phyloP scores from a whole-genome alignment of 2,888 invertebrate genomes.

The Gastrophysa polygoni region DNA sequence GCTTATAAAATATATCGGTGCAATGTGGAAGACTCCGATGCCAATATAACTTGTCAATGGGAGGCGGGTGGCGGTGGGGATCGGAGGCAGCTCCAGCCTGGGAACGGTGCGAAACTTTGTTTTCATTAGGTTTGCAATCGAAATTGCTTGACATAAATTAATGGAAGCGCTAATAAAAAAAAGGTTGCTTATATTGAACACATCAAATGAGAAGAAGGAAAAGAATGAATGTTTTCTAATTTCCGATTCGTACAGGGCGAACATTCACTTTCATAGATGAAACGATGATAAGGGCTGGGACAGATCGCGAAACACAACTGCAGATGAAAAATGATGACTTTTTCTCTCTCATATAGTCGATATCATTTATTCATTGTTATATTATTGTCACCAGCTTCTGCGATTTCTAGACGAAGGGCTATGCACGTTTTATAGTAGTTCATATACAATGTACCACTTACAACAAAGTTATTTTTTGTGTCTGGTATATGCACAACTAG shows the following conservation, averaged over 20 bases:
- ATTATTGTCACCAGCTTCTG: too few relatives aligned
- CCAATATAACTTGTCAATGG: constrained; percentile 42
- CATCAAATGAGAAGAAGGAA: constrained; percentile 22
- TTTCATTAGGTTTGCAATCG: constrained; percentile 41
- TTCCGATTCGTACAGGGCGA: constrained; percentile 11
- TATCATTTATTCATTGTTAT: too few relatives aligned
- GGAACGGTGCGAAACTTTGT: constrained; percentile 38
- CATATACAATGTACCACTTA: too few relatives aligned
- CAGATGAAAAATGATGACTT: too few relatives aligned
- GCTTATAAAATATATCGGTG: constrained; percentile 49
- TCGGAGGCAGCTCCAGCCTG: constrained; percentile 20
- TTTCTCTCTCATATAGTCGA: too few relatives aligned
- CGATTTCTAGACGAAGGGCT: too few relatives aligned
- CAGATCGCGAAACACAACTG: too few relatives aligned
- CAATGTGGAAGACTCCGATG: constrained; percentile 42
- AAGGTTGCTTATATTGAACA: constrained; percentile 28
- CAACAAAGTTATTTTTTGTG: too few relatives aligned
- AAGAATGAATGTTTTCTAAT: constrained; percentile 21
- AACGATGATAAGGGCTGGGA: too few relatives aligned
- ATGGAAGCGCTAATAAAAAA: constrained; percentile 37
- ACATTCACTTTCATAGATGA: too few relatives aligned
- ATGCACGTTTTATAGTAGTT: too few relatives aligned
- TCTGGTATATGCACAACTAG: too few relatives aligned
- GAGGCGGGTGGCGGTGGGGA: constrained; percentile 8
- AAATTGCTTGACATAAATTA: constrained; percentile 39